Base-by-base conservation (phyloP, 2,888 invertebrate genomes). In the Dromius quadrimaculatus region DNA sequence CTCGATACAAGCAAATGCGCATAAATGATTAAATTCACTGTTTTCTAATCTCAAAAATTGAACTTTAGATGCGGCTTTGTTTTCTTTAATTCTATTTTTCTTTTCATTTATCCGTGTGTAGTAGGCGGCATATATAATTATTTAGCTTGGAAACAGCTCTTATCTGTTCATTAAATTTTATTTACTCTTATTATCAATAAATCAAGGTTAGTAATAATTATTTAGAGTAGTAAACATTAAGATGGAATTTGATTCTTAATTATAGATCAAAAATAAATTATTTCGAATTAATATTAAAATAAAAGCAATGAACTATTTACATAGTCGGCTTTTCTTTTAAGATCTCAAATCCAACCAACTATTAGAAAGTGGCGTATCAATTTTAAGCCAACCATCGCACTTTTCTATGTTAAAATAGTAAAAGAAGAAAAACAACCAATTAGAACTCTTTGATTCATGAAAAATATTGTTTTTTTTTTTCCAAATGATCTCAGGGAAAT, bases 231-330 rank as follows among this genome's bases (percentile, higher is more conserved):
- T 54, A 66, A 68, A 64, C 32, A 66, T 23, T 66, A 34, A 15
- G 38, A 36, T 41, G 20, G 69, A 61, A 36, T 73, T 45, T 17
- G 32, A 59, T 68, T 36, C 4, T 8, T 47, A 41, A 54, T 54
- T 68, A 41, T 47, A 61, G 45, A 71, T 59, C 11, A 59, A 22
- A 68, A 71, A 43, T 63, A 54, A 65, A 57, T 54, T 36, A 36
- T 69, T 68, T 71, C 36, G 36, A 32, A 62, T 41, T 45, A 62
- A 43, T 57, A 6, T 54, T 13, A 23, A 50, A 23, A 50, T 50
- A 50, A 50, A 23, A 23, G 9, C 22, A 23, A 63, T 78, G 79
- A 9, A 76, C 23, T 76, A 87, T 43, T 43, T 47, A 47, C 47
- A 20, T 19, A 47, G n/a, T 36, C 28, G 3, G 28, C 28, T 28